Evolutionary conservation across 2,113 vertebrate genomes (phyloP), one percentile per base, ranked within the genome.

Genomic region (Indicator indicator): DNA sequence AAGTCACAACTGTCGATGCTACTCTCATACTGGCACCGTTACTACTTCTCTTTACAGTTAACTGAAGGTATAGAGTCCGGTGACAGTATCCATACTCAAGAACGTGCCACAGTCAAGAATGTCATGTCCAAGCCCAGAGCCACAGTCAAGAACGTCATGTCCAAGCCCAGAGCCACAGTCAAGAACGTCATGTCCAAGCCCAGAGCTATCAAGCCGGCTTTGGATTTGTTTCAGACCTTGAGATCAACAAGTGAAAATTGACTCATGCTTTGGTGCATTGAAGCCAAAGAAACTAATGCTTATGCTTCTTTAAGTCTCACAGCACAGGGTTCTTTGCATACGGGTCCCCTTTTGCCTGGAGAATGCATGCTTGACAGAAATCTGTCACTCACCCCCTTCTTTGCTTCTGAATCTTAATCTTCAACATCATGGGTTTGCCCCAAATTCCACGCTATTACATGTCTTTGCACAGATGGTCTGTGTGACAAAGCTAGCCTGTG

Each of bases 361-460:
- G 72, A 48, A 56, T 24, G 42, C 0, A 0, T 6, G 5, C 27
- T 52, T 44, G 40, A 55, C 11, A 69, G 44, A 75, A 71, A 81
- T 40, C 23, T 40, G 21, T 27, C 73, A 42, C 24, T 40, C 16
- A 60, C 26, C 5, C 18, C 0, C 6, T 81, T 65, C 54, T 30
- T 58, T 65, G 36, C 9, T 84, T 75, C 63, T n/a, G 38, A 40
- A 67, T 44, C 64, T 38, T 73, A 36, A 36, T 56, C 48, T 79
- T 72, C 84, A 92, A 9, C 58, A 71, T 48, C 17, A 16, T 6
- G 5, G 19, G 12, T 44, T 88, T 91, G n/a, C 56, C 27, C 42
- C 42, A 40, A 24, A 86, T 75, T 78, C 33, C 62, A 69, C 48
- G 16, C 19, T 27, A 7, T 42, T 59, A 26, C 26, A 17, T 12